phyloP scores from a whole-genome alignment of 2,113 vertebrate species.

The Nipponia nippon region DNA sequence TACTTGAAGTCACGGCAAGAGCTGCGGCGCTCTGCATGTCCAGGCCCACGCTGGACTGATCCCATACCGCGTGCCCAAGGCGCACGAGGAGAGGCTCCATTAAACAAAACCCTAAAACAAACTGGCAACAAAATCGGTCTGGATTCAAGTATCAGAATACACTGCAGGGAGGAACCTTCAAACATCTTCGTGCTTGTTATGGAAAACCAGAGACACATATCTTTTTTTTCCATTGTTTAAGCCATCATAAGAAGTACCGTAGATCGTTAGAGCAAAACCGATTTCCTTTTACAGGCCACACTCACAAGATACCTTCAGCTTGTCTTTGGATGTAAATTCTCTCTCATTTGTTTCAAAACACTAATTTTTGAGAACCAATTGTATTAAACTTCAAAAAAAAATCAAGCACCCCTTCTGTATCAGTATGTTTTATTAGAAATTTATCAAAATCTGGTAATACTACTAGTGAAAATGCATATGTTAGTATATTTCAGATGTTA shows the following conservation, averaged over 20 bases:
- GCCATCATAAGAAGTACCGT: neutral
- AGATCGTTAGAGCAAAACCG: neutral
- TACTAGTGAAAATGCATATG: neutral
- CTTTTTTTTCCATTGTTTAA: neutral
- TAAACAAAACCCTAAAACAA: neutral
- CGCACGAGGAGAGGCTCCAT: fast-evolving
- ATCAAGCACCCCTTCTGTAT: neutral
- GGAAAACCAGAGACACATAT: fast-evolving
- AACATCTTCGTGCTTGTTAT: fast-evolving
- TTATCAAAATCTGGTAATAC: neutral
- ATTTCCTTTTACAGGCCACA: neutral
- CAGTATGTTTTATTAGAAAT: neutral
- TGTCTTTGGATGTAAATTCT: neutral
- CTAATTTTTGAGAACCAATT: neutral
- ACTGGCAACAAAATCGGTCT: neutral
- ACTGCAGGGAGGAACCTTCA: neutral
- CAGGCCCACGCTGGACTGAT: neutral
- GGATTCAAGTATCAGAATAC: neutral
- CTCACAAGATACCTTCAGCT: neutral
- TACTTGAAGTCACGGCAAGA: neutral
- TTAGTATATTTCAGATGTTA: neutral
- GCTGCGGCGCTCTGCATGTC: neutral
- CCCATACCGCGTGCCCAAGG: fast-evolving
- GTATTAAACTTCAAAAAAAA: neutral
- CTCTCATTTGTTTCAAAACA: neutral